These are phyloP conservation scores for Artibeus jamaicensis DNA, from an alignment of 2,797 vertebrate genomes.

Conservation along the genomic window DNA sequence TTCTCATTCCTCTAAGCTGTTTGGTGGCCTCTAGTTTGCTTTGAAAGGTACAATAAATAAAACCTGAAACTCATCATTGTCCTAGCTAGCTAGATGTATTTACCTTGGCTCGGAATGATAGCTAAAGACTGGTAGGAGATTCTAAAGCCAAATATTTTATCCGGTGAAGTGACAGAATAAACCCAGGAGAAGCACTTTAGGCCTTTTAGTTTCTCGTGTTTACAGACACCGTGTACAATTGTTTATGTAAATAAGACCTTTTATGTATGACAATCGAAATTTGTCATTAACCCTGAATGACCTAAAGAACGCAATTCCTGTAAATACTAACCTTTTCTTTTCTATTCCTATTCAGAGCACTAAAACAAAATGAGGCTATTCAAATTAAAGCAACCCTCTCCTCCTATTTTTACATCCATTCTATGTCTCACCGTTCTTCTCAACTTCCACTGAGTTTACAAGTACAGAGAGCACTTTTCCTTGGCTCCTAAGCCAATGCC, in stretches of 20 bases:
- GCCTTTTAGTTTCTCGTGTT: slow-evolving; percentile 37
- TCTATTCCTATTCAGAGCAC: slow-evolving; percentile 57
- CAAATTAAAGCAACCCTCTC: slow-evolving; percentile 57
- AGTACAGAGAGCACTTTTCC: neutral
- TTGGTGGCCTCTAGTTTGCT: slow-evolving; percentile 56
- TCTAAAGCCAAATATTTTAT: slow-evolving; percentile 66
- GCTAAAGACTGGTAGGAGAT: slow-evolving; percentile 25
- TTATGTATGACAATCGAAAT: slow-evolving; percentile 50
- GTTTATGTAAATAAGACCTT: slow-evolving; percentile 46
- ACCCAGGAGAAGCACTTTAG: neutral
- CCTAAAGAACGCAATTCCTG: slow-evolving; percentile 57
- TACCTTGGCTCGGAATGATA: slow-evolving; percentile 28
- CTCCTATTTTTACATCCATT: slow-evolving; percentile 64
- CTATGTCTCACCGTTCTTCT: slow-evolving; percentile 55
- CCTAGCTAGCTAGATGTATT: slow-evolving; percentile 27
- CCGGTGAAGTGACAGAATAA: neutral
- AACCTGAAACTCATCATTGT: slow-evolving; percentile 28
- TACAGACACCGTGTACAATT: neutral
- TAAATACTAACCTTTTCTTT: slow-evolving; percentile 73
- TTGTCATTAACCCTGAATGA: slow-evolving; percentile 68
- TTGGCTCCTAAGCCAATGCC: slow-evolving; percentile 37
- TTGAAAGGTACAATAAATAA: neutral
- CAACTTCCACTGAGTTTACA: slow-evolving; percentile 46
- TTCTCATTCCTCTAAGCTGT: slow-evolving; percentile 65
- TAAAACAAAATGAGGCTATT: slow-evolving; percentile 50